Conservation (phyloP, 64 coral and sea anemone genomes). For the Actinia tenebrosa region DNA sequence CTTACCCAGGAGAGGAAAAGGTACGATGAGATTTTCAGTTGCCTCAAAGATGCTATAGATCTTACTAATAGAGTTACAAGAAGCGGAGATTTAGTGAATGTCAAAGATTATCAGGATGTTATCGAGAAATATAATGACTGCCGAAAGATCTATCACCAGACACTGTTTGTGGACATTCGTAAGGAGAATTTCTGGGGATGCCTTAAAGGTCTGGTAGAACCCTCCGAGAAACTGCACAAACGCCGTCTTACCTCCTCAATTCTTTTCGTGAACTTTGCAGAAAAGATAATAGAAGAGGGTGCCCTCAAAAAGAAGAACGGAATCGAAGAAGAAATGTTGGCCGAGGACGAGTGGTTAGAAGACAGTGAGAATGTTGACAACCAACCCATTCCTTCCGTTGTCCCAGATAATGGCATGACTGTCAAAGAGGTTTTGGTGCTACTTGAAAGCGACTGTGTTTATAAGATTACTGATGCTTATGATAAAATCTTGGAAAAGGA, state of each 20-base stretch:
- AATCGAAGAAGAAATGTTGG: background rate
- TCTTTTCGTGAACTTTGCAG: background rate
- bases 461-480: background rate
- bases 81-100: background rate
- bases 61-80: background rate
- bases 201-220: background rate
- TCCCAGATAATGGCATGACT: background rate
- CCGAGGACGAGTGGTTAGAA: background rate
- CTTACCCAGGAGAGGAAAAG: background rate
- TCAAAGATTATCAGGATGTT: background rate
- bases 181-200: constrained; percentile 20
- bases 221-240: background rate
- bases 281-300: background rate
- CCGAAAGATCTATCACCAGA: background rate
- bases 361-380: background rate
- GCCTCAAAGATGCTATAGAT: background rate
- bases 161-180: constrained; percentile 9
- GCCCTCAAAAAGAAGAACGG: background rate
- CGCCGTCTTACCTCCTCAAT: background rate
- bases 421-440: background rate
- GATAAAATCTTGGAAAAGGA: background rate
- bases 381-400: background rate
- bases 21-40: background rate
- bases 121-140: background rate
- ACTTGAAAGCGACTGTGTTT: background rate